These are phyloP conservation scores for Antitype chi DNA, from an alignment of 2,888 invertebrate genomes.

Conservation along the genomic window DNA sequence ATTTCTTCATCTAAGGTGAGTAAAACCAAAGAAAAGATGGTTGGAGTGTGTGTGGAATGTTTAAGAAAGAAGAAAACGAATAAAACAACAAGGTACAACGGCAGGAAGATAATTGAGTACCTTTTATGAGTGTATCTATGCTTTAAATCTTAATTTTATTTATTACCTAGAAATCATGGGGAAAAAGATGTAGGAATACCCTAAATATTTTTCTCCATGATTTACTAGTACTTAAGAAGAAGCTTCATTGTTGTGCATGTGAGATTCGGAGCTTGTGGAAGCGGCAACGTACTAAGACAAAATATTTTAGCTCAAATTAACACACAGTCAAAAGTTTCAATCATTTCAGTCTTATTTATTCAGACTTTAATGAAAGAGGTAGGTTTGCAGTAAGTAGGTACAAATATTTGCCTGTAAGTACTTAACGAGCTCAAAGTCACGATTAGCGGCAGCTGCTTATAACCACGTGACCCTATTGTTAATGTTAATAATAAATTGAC, in stretches of 20 bases:
- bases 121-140: neutral
- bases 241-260: neutral
- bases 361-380: neutral
- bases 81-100: neutral
- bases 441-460: conserved; percentile 32
- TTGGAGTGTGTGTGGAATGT: neutral
- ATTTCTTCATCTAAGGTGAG: neutral
- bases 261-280: neutral
- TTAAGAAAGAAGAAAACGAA: neutral
- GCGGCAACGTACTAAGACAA: neutral
- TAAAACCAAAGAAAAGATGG: no score
- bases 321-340: neutral
- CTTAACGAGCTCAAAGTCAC: conserved; percentile 39
- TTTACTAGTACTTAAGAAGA: neutral
- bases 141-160: neutral
- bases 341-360: neutral
- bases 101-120: neutral
- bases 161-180: no score
- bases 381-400: conserved; percentile 6
- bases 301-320: neutral
- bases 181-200: no score
- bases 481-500: conserved; percentile 41
- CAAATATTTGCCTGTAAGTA: neutral
- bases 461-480: conserved; percentile 47
- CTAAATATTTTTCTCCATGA: neutral